phyloP scores from a whole-genome alignment of 2,113 vertebrate species.

The Podilymbus podiceps region DNA sequence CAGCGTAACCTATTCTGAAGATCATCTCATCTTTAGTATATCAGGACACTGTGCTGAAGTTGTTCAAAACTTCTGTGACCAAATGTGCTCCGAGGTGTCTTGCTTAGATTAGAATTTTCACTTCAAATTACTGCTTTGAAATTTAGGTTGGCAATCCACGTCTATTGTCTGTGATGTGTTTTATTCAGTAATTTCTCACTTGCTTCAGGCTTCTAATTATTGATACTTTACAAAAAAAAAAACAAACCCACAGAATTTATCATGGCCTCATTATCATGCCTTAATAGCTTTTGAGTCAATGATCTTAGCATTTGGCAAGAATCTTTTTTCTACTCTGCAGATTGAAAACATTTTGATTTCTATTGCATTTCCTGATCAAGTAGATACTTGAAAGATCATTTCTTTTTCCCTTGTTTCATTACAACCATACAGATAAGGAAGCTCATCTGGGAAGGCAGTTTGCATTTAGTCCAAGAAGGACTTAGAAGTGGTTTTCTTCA shows the following conservation, averaged over 20 bases:
- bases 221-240: not conserved
- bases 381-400: not conserved
- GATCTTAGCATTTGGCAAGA: not conserved
- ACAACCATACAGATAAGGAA: constrained; percentile 76
- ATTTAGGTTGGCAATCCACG: not conserved
- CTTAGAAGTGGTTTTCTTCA: constrained; percentile 76
- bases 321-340: not conserved
- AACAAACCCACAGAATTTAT: not conserved
- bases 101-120: not conserved
- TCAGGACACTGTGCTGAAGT: too few species aligned
- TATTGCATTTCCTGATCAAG: not conserved
- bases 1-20: too few species aligned
- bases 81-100: too few species aligned
- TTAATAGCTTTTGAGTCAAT: not conserved
- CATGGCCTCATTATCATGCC: not conserved
- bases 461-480: constrained; percentile 79
- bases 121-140: not conserved
- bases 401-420: not conserved
- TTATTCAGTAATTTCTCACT: not conserved
- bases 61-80: too few species aligned
- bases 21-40: too few species aligned
- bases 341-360: not conserved
- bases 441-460: constrained; percentile 82
- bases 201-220: not conserved
- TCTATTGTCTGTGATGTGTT: not conserved